Evolutionary conservation across 1,140 invertebrate genomes (phyloP).

Genomic region (Lasioglossum albipes): DNA sequence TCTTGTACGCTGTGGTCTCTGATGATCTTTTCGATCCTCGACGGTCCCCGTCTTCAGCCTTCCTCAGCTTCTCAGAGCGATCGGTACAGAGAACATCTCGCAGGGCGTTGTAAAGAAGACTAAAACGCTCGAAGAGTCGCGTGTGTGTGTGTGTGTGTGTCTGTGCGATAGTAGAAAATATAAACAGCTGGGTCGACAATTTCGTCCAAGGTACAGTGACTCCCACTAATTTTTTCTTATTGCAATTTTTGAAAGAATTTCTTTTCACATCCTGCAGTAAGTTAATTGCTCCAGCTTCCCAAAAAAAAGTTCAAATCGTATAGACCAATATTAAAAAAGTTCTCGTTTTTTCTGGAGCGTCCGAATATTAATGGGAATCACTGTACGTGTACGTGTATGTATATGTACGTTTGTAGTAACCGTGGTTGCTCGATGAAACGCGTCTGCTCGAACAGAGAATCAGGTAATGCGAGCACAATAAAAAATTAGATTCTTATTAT

Average conservation of each 20-base stretch:
- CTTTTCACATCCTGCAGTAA: no score
- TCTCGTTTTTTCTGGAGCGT: no score
- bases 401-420: neutral
- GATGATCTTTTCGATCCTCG: neutral
- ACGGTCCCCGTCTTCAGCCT: conserved; percentile 11
- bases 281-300: no score
- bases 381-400: neutral
- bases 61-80: conserved; percentile 20
- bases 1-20: no score
- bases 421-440: conserved; percentile 48
- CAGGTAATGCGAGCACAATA: conserved; percentile 63
- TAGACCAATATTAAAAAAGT: no score
- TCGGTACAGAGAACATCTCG: conserved; percentile 36
- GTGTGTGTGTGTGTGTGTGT: neutral
- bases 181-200: conserved; percentile 39
- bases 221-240: no score
- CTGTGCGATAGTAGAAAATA: conserved; percentile 47
- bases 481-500: conserved; percentile 62
- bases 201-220: no score
- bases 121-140: conserved; percentile 19
- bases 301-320: no score
- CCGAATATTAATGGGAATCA: no score
- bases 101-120: conserved; percentile 29
- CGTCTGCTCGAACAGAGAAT: conserved; percentile 60
- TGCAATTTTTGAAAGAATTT: no score